These are phyloP conservation scores for Bufo gargarizans DNA, from an alignment of 2,113 vertebrate species.

Conservation along the genomic window DNA sequence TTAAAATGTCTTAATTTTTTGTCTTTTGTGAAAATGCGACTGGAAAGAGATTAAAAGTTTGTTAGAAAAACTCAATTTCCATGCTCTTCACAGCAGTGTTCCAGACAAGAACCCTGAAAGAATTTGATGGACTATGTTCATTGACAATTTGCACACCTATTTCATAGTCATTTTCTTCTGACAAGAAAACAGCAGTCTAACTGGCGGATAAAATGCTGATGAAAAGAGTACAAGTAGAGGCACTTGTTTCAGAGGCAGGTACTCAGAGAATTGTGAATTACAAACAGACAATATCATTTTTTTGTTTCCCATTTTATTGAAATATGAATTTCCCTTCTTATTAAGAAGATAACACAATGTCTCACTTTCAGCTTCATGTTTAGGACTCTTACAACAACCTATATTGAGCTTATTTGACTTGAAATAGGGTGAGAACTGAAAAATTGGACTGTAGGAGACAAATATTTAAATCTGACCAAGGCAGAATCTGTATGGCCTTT, in stretches of 20 bases:
- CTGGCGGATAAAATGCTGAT: slow-evolving; percentile 49
- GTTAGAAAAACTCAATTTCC: slow-evolving; percentile 36
- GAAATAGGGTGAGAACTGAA: too few relatives aligned
- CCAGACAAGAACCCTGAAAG: slow-evolving; percentile 36
- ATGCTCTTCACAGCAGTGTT: slow-evolving; percentile 46
- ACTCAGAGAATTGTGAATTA: slow-evolving; percentile 33
- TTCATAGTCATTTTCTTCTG: slow-evolving; percentile 55
- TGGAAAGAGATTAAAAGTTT: slow-evolving; percentile 49
- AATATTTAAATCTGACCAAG: too few relatives aligned
- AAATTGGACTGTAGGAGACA: too few relatives aligned
- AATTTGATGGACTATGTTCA: slow-evolving; percentile 51
- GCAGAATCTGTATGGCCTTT: too few relatives aligned
- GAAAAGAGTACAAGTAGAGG: slow-evolving; percentile 37
- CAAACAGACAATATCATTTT: background rate
- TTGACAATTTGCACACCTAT: slow-evolving; percentile 52
- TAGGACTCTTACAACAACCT: too few relatives aligned
- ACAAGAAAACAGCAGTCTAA: slow-evolving; percentile 46
- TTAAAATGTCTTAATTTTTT: slow-evolving; percentile 48
- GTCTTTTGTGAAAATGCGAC: slow-evolving; percentile 28
- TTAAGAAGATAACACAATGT: background rate
- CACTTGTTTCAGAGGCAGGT: slow-evolving; percentile 31
- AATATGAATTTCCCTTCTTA: background rate
- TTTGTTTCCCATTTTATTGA: slow-evolving; percentile 12
- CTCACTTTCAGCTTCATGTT: background rate
- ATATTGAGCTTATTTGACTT: too few relatives aligned